These are phyloP conservation scores for Sylvia atricapilla DNA, from an alignment of 2,113 vertebrate species.

Conservation along the genomic window DNA sequence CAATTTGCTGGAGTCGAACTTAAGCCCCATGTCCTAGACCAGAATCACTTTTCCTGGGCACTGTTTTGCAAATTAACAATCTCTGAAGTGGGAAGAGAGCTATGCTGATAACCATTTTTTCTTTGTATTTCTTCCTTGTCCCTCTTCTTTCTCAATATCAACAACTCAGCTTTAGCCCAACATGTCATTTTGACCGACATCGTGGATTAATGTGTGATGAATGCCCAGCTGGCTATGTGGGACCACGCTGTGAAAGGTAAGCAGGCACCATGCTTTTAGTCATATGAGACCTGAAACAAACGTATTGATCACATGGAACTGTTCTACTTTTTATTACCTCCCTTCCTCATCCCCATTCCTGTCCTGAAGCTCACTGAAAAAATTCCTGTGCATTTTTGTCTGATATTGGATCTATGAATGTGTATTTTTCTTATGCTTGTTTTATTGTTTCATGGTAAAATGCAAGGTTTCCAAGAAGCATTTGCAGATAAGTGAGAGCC, in stretches of 20 bases:
- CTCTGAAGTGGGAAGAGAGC: constrained; percentile 9
- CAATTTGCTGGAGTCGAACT: constrained; percentile 60
- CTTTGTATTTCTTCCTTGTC: constrained; percentile 62
- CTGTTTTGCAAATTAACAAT: constrained; percentile 39
- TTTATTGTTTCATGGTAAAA: constrained; percentile 11
- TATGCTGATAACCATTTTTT: constrained; percentile 60
- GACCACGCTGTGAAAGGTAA: constrained; percentile 92
- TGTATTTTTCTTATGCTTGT: not conserved
- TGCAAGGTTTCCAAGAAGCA: not conserved
- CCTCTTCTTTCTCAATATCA: constrained; percentile 59
- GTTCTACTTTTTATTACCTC: not conserved
- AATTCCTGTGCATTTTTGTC: not conserved
- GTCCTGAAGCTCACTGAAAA: not conserved
- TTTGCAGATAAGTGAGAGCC: not conserved
- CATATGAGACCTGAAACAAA: not conserved
- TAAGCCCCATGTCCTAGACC: constrained; percentile 66
- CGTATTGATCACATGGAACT: not conserved
- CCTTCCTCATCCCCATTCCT: not conserved
- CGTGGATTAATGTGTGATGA: constrained; percentile 86
- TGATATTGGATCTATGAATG: not conserved
- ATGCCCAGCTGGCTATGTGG: constrained; percentile 82
- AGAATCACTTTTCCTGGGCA: constrained; percentile 17
- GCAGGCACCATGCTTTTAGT: not conserved
- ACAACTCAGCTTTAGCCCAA: constrained; percentile 90
- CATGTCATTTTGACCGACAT: constrained; percentile 80